Conservation (phyloP, 2,797 vertebrate genomes). For the Cirrhinus mrigala region DNA sequence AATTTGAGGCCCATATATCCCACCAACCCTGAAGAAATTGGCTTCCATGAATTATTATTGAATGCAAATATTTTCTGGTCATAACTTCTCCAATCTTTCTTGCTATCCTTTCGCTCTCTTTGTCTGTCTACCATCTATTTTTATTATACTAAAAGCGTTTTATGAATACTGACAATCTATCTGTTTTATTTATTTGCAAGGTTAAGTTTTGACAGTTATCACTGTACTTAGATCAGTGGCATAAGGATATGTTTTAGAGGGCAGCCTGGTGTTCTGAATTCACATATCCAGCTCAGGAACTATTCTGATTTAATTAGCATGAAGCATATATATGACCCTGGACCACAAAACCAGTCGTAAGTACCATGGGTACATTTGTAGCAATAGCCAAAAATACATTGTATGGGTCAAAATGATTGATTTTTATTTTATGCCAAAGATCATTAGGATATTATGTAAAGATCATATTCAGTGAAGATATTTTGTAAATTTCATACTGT, state of each 20-base stretch:
- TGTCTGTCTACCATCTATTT: not conserved
- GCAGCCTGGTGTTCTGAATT: not conserved
- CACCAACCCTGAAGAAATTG: not conserved
- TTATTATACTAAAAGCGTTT: not conserved
- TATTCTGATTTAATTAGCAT: not conserved
- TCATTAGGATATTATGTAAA: no score
- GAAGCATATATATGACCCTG: not conserved
- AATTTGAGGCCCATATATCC: not conserved
- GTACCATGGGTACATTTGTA: no score
- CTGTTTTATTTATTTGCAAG: not conserved
- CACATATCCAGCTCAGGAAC: not conserved
- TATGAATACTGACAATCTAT: not conserved
- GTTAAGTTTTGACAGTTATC: not conserved
- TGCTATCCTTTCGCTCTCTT: not conserved
- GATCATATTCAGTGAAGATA: no score
- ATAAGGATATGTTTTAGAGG: not conserved
- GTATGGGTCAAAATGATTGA: no score
- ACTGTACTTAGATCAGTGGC: not conserved
- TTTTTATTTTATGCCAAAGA: no score
- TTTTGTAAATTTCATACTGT: no score
- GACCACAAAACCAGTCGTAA: no score
- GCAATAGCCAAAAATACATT: no score
- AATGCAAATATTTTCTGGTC: constrained; percentile 9
- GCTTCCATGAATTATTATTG: not conserved
- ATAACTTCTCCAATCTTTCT: not conserved